These are phyloP conservation scores for Hololepta plana DNA, from an alignment of 2,888 invertebrate species.

Conservation along the genomic window DNA sequence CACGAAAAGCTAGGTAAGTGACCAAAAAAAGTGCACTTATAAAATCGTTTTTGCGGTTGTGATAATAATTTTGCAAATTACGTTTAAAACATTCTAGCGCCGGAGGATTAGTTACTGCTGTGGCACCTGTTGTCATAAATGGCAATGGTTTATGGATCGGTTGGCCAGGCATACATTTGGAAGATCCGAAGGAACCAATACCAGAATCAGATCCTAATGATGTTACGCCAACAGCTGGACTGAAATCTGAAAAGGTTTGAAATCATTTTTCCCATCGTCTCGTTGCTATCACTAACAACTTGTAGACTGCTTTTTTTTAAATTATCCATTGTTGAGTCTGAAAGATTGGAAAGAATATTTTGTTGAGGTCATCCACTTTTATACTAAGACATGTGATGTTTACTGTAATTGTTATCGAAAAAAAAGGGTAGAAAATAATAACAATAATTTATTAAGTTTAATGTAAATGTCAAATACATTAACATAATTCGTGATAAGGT, in stretches of 20 bases:
- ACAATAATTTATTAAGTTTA: too few relatives aligned
- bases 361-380: too few relatives aligned
- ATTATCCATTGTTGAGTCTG: too few relatives aligned
- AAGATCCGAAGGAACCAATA: conserved; percentile 57
- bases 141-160: conserved; percentile 80
- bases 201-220: conserved; percentile 77
- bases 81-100: conserved; percentile 38
- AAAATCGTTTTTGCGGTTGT: not conserved
- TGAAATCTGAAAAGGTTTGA: conserved; percentile 59
- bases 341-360: too few relatives aligned
- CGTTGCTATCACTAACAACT: too few relatives aligned
- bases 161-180: conserved; percentile 75
- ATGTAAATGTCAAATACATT: too few relatives aligned
- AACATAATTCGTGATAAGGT: too few relatives aligned
- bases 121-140: conserved; percentile 75
- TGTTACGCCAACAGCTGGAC: conserved; percentile 71
- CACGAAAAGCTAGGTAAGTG: conserved; percentile 68
- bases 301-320: too few relatives aligned
- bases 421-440: too few relatives aligned
- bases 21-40: not conserved
- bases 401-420: too few relatives aligned
- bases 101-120: conserved; percentile 78
- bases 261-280: too few relatives aligned
- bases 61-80: conserved; percentile 1
- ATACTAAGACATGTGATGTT: too few relatives aligned